Evolutionary conservation across 2,113 vertebrate genomes (phyloP).

Genomic region (Lepisosteus oculatus): DNA sequence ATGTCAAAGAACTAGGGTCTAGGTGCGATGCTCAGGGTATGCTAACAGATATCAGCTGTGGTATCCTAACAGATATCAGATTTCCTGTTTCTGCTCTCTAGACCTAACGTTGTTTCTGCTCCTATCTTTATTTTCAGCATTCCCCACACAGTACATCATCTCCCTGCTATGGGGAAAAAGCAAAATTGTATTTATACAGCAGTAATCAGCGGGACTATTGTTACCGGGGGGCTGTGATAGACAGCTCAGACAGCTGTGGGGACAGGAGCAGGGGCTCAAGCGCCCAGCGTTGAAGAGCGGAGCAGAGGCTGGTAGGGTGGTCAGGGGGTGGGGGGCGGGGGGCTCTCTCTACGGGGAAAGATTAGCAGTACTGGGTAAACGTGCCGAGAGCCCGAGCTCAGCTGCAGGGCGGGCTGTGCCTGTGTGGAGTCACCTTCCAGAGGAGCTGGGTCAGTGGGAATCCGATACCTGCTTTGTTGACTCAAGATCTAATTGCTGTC

Average conservation of each 20-base stretch:
- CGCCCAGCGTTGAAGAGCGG: neutral
- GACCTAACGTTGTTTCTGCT: too few relatives aligned
- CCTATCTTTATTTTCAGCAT: too few relatives aligned
- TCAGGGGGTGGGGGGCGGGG: neutral
- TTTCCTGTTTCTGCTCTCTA: too few relatives aligned
- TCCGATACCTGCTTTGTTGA: neutral
- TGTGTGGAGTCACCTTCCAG: neutral
- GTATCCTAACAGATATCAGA: too few relatives aligned
- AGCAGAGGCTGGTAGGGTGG: neutral
- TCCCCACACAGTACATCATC: too few relatives aligned
- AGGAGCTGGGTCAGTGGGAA: neutral
- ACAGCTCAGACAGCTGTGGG: conserved; percentile 14
- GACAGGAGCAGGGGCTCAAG: neutral
- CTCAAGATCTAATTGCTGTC: neutral
- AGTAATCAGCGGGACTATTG: conserved; percentile 15
- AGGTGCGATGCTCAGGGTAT: too few relatives aligned
- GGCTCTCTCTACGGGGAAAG: neutral
- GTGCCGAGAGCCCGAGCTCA: neutral
- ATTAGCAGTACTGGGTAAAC: neutral
- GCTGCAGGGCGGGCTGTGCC: neutral
- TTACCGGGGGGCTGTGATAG: conserved; percentile 14
- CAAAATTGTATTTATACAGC: conserved; percentile 11
- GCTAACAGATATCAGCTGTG: too few relatives aligned
- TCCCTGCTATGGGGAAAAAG: neutral
- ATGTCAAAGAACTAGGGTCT: too few relatives aligned